These are phyloP conservation scores for Diloba caeruleocephala DNA, from an alignment of 2,888 invertebrate species.

Conservation along the genomic window DNA sequence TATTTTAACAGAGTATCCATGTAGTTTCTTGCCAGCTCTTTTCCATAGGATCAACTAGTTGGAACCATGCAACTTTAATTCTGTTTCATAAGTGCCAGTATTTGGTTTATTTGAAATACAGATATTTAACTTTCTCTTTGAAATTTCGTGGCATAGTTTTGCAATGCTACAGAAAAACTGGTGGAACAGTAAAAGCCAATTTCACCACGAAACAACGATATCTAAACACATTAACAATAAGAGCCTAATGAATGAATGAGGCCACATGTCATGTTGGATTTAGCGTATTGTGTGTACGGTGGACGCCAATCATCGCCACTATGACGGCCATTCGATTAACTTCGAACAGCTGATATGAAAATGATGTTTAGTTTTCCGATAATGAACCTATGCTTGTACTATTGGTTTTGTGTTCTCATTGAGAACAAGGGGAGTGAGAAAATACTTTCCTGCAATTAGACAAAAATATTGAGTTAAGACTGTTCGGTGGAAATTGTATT, in stretches of 20 bases:
- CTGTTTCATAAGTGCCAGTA: no score
- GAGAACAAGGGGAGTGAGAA: background rate
- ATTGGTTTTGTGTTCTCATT: background rate
- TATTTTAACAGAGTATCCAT: no score
- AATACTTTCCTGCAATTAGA: no score
- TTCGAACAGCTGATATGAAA: slow-evolving; percentile 11
- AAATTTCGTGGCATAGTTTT: no score
- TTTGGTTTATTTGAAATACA: no score
- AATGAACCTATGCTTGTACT: background rate
- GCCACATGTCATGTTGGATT: slow-evolving; percentile 21
- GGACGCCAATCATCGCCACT: slow-evolving; percentile 36
- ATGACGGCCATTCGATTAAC: slow-evolving; percentile 47
- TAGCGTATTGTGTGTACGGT: slow-evolving; percentile 20
- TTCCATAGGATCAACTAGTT: no score
- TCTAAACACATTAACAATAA: slow-evolving; percentile 26
- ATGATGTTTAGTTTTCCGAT: slow-evolving; percentile 12
- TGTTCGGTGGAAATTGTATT: no score
- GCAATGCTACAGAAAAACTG: no score
- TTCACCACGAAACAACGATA: slow-evolving; percentile 13
- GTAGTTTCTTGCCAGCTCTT: no score
- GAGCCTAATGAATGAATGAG: slow-evolving; percentile 22
- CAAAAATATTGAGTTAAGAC: no score
- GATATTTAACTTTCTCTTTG: no score
- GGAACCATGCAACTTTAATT: no score
- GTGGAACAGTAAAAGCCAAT: background rate